Percentiles rank a stretch among this genome's conserved stretches.
Evolutionary conservation across 2,888 invertebrate species (phyloP).

Genomic region (Hyposoter didymator): DNA sequence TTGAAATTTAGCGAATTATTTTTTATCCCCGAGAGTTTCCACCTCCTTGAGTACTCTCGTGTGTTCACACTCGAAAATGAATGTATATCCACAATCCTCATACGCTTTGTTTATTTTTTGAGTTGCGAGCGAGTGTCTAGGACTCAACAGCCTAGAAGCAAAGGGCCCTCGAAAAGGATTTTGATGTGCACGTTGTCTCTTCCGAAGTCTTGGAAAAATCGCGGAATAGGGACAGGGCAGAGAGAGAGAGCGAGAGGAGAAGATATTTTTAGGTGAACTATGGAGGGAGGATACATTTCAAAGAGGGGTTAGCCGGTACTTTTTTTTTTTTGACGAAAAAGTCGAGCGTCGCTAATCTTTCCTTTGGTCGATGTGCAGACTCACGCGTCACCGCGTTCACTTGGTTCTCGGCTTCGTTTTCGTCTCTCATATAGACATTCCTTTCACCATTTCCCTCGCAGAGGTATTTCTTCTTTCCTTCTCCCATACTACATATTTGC

Average conservation of each 20-base stretch:
- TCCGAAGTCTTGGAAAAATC: neutral
- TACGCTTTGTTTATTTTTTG: slow-evolving; percentile 46
- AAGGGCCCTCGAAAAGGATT: slow-evolving; percentile 35
- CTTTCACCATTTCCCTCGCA: slow-evolving; percentile 22
- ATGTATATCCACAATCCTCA: slow-evolving; percentile 10
- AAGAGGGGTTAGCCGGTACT: slow-evolving; percentile 46
- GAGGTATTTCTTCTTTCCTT: slow-evolving; percentile 32
- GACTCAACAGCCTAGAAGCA: slow-evolving; percentile 33
- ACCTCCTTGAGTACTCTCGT: slow-evolving; percentile 4
- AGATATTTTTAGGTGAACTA: slow-evolving; percentile 77
- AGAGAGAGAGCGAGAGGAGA: slow-evolving; percentile 61
- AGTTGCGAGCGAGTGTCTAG: slow-evolving; percentile 33
- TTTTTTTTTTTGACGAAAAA: slow-evolving; percentile 56
- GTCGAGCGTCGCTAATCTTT: slow-evolving; percentile 80
- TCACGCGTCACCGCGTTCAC: slow-evolving; percentile 82
- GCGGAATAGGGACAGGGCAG: slow-evolving; percentile 31
- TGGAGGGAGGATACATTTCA: slow-evolving; percentile 65
- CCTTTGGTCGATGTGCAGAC: slow-evolving; percentile 84
- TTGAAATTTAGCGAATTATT: neutral
- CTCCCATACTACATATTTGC: slow-evolving; percentile 1
- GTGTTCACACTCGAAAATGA: slow-evolving; percentile 19
- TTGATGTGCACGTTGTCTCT: slow-evolving; percentile 35
- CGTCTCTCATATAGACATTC: slow-evolving; percentile 78
- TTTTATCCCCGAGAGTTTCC: neutral
- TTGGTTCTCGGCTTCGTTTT: slow-evolving; percentile 72